A percentile compares a stretch with the other conserved stretches of the same genome.
Evolutionary conservation across 2,113 vertebrate genomes (phyloP).

Genomic region (Cisticola juncidis): DNA sequence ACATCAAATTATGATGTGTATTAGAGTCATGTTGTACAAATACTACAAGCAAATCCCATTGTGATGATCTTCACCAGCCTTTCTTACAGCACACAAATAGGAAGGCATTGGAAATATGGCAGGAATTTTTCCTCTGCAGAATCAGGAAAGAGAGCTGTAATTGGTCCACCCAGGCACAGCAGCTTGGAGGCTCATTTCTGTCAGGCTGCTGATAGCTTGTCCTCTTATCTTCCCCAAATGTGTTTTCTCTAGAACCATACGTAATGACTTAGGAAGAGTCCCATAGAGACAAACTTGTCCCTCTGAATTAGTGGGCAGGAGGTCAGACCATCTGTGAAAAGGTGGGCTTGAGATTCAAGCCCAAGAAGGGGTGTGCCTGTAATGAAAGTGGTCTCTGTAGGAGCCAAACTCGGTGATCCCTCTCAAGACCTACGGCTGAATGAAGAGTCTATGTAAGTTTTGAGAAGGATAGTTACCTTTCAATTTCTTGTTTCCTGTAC

Average conservation of each 20-base stretch:
- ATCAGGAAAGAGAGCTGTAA: not conserved
- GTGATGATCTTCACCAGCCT: not conserved
- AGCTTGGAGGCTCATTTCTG: not conserved
- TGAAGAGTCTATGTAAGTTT: not conserved
- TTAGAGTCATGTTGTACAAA: not conserved
- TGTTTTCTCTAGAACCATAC: not conserved
- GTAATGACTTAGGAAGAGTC: not conserved
- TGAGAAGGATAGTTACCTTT: not conserved
- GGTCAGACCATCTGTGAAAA: not conserved
- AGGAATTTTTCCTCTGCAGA: not conserved
- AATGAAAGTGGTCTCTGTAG: not conserved
- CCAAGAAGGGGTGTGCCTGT: accelerated
- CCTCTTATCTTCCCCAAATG: not conserved
- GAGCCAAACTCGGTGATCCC: not conserved
- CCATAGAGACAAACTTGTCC: not conserved
- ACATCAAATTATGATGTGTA: not conserved
- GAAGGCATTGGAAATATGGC: not conserved
- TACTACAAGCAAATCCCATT: not conserved
- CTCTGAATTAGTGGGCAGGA: not conserved
- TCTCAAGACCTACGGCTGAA: accelerated
- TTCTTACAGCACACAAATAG: not conserved
- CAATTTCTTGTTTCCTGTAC: not conserved
- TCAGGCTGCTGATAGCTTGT: not conserved
- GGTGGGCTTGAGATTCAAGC: not conserved
- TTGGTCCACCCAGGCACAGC: not conserved